Evolutionary conservation across 2,888 invertebrate genomes (phyloP).

Genomic region (Cephus sareptanus): DNA sequence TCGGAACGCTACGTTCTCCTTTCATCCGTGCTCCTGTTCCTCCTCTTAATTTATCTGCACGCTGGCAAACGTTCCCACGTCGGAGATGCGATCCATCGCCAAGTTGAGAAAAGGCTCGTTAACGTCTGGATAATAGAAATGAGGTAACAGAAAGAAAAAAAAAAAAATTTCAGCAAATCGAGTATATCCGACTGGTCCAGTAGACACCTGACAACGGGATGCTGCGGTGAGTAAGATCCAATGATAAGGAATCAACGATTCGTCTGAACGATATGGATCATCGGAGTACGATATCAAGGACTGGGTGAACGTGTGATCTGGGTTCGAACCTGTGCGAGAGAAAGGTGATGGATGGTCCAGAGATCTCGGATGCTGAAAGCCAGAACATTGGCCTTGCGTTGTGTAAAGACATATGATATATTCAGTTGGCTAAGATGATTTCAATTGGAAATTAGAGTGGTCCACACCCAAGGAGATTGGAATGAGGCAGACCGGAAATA

Average conservation of each 20-base stretch:
- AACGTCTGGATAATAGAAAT: conserved; percentile 2
- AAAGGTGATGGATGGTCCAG: background rate
- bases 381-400: background rate
- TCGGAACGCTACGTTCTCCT: background rate
- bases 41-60: background rate
- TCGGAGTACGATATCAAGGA: background rate
- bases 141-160: conserved; percentile 18
- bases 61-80: background rate
- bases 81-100: background rate
- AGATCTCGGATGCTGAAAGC: background rate
- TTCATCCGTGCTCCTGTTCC: background rate
- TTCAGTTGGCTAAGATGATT: background rate
- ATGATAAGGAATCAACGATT: conserved; percentile 1
- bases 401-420: background rate
- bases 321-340: background rate
- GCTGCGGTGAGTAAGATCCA: background rate
- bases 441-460: conserved; percentile 11
- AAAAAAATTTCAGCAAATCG: conserved; percentile 11
- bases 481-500: background rate
- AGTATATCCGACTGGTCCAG: conserved; percentile 6
- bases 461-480: background rate
- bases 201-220: background rate
- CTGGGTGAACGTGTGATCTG: background rate
- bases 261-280: background rate
- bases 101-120: background rate